Evolutionary conservation across 1,140 invertebrate genomes (phyloP), one percentile per base, ranked within the genome.

Genomic region (Apis cerana): DNA sequence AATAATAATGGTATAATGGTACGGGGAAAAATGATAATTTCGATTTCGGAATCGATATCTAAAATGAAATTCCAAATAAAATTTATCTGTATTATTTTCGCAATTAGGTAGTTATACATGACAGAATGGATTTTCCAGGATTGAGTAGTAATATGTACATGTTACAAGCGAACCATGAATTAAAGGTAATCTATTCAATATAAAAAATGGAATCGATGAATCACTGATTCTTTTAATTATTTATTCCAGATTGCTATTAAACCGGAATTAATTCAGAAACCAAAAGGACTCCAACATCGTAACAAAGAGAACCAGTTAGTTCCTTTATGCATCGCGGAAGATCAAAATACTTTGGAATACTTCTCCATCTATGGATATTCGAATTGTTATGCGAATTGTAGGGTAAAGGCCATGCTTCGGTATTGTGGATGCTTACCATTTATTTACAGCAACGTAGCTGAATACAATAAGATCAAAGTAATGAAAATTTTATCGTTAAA

Each of bases 301-400:
- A 59, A 83, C 27, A 19, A 8, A 33, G 0, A 27, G 0, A 64
- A 68, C 48, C 0, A 61, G 33, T 5, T 70, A 12, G n/a, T 69
- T 7, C 68, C 76, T 7, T 13, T 62, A 5, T 88, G 86, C 52
- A 48, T 68, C 11, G 1, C 64, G 5, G 21, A 75, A 0, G 1
- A 61, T 12, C 9, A 52, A 0, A 43, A 74, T 9, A 43, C 1
- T 2, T 43, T 88, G 4, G 58, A 79, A 13, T 89, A 83, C 13
- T 87, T 89, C 13, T 77, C 81, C 43, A 3, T 43, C 11, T 88
- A 89, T 75, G 64, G 56, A 21, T 78, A 77, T 33, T 52, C 67
- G 4, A 89, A 89, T 19, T 89, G 88, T 62, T 89, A 85, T 61
- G 52, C 67, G 4, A 72, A 82, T 10, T 89, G 88, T 23, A 62